Conservation (phyloP, 92 coral and sea anemone genomes). For the Epizoanthus fatuus region DNA sequence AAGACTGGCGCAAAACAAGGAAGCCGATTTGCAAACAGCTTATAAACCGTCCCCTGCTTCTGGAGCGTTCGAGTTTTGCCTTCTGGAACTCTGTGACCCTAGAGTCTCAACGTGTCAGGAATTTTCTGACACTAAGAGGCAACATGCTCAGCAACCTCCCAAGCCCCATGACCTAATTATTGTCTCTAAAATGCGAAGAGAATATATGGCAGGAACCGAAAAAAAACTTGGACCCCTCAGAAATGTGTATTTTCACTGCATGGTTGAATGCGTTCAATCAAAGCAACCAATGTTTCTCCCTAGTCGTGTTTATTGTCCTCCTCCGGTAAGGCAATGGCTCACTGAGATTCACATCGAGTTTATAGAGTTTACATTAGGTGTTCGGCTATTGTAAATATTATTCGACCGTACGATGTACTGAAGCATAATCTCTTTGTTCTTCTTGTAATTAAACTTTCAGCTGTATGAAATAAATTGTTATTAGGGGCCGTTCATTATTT, state of each 20-base stretch:
- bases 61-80: background rate
- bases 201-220: constrained; percentile 1
- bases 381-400: too few species aligned
- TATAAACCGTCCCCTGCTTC: background rate
- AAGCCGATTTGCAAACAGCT: too few species aligned
- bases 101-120: constrained; percentile 1
- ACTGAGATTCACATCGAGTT: too few species aligned
- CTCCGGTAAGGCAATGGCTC: too few species aligned
- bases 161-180: background rate
- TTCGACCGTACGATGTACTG: too few species aligned
- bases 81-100: background rate
- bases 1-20: background rate
- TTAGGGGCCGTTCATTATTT: too few species aligned
- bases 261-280: background rate
- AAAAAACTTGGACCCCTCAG: background rate
- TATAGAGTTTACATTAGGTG: too few species aligned
- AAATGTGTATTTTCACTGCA: constrained; percentile 10
- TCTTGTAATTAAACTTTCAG: too few species aligned
- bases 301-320: too few species aligned
- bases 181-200: constrained; percentile 14
- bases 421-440: too few species aligned
- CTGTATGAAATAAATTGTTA: too few species aligned
- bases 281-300: constrained; percentile 3
- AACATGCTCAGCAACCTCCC: background rate
- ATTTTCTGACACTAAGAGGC: background rate